Conservation (phyloP, 2,797 vertebrate genomes). For the Galago senegalensis region DNA sequence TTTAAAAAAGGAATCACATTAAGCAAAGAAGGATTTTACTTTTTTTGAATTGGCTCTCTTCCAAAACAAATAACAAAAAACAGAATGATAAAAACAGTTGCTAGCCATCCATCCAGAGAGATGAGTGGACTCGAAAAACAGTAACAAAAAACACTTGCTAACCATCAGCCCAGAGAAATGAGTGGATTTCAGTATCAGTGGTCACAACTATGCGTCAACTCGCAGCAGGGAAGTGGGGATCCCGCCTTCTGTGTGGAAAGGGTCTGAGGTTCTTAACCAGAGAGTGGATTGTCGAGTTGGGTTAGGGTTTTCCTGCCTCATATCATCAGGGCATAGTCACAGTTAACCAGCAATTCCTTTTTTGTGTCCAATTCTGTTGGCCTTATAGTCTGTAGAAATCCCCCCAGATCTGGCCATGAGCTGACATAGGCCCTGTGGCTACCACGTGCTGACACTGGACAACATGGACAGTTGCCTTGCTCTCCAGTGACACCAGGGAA, state of each 20-base stretch:
- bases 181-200: neutral
- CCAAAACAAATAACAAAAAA: neutral
- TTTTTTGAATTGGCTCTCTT: neutral
- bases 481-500: neutral
- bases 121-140: neutral
- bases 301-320: neutral
- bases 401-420: neutral
- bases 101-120: neutral
- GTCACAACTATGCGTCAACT: neutral
- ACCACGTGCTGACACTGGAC: too few relatives aligned
- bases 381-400: neutral
- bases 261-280: neutral
- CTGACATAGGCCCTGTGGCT: neutral
- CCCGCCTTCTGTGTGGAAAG: neutral
- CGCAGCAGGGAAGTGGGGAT: neutral
- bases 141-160: neutral
- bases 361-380: neutral
- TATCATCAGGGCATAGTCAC: neutral
- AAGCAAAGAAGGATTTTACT: neutral
- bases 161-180: neutral
- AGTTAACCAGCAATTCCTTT: neutral
- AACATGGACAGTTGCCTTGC: neutral
- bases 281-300: neutral
- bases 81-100: neutral
- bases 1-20: neutral